Percentiles rank a stretch among this genome's conserved stretches.
Conservation (phyloP, 2,113 vertebrate genomes). For the Pimephales promelas region DNA sequence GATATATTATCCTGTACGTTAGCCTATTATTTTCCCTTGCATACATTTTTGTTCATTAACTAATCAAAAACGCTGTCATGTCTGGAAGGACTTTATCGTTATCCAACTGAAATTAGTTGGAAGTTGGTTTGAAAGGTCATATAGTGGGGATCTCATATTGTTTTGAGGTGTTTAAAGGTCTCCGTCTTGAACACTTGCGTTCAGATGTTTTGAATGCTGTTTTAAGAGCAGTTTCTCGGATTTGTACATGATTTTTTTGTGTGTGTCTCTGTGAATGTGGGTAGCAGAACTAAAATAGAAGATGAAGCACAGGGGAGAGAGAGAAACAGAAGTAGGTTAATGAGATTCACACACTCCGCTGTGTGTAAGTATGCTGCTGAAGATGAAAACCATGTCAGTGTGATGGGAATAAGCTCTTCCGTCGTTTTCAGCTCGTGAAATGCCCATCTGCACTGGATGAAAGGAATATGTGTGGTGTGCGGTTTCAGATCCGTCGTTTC, state of each 20-base stretch:
- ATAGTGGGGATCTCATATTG: background rate
- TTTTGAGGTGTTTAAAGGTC: background rate
- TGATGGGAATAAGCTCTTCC: conserved; percentile 3
- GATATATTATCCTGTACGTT: background rate
- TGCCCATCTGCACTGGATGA: background rate
- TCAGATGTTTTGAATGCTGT: background rate
- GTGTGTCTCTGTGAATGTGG: background rate
- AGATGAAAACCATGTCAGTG: conserved; percentile 4
- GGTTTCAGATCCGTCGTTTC: conserved; percentile 16
- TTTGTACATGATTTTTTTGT: background rate
- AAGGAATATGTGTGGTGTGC: conserved; percentile 10
- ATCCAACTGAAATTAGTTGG: background rate
- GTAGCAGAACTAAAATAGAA: conserved; percentile 15
- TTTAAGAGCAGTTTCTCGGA: background rate
- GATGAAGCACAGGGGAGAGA: conserved; percentile 2
- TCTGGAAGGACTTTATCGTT: background rate
- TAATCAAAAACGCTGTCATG: background rate
- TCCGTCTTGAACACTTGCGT: background rate
- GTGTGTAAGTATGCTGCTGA: conserved; percentile 8
- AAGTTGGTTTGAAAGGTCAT: background rate
- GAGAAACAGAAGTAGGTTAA: conserved; percentile 56
- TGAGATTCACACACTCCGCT: conserved; percentile 50
- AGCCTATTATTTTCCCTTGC: background rate
- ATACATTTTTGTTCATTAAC: background rate
- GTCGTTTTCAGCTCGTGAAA: background rate